A percentile compares a stretch with the other conserved stretches of the same genome.
These are phyloP conservation scores for Polypedilum pembai DNA, from an alignment of 1,140 invertebrate species.

Conservation along the genomic window DNA sequence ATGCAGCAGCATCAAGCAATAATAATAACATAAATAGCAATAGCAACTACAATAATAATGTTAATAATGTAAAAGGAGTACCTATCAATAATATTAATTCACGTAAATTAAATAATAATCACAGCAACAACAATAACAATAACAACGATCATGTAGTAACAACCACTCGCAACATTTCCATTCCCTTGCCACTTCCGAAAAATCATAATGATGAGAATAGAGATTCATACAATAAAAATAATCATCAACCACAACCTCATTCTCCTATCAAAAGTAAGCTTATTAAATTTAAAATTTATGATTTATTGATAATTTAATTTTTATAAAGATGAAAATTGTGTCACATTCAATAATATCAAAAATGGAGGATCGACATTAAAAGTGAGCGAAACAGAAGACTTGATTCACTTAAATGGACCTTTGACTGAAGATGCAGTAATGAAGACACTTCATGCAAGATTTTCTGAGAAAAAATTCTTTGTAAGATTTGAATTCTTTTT, in stretches of 20 bases:
- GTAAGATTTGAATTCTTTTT: slow-evolving; percentile 54
- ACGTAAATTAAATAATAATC: slow-evolving; percentile 24
- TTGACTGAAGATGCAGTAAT: slow-evolving; percentile 90
- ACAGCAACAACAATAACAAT: neutral
- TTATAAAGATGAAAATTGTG: slow-evolving; percentile 7
- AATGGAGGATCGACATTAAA: slow-evolving; percentile 33
- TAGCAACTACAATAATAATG: neutral
- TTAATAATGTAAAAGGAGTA: neutral
- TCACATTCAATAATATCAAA: slow-evolving; percentile 30
- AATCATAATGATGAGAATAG: neutral
- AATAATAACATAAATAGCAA: neutral
- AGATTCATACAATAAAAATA: neutral
- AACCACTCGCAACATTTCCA: neutral
- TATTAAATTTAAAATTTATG: neutral
- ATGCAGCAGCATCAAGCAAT: neutral
- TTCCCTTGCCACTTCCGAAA: slow-evolving; percentile 3
- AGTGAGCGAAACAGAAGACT: slow-evolving; percentile 62
- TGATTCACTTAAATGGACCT: slow-evolving; percentile 84
- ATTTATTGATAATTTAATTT: neutral
- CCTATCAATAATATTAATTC: slow-evolving; percentile 13
- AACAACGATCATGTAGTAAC: neutral
- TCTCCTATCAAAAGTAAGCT: neutral
- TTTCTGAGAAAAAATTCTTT: slow-evolving; percentile 77
- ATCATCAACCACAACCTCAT: neutral
- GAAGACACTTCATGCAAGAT: slow-evolving; percentile 80